Conservation (phyloP, 1,140 invertebrate genomes). For the Magallana gigas region DNA sequence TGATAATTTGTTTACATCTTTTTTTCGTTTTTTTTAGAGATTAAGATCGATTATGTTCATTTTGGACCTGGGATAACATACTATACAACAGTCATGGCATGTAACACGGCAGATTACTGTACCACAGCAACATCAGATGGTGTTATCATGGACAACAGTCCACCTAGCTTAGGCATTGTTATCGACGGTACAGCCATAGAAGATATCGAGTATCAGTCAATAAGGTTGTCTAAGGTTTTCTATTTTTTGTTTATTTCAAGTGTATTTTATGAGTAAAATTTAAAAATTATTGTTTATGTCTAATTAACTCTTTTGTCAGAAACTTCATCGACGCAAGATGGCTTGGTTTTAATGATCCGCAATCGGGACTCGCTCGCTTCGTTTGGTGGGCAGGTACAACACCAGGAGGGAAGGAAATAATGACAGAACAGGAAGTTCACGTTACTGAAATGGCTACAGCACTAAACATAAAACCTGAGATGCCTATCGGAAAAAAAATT, state of each 20-base stretch:
- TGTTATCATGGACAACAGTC: constrained; percentile 64
- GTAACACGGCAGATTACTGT: constrained; percentile 62
- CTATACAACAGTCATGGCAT: constrained; percentile 62
- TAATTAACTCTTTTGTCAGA: background rate
- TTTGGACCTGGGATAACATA: constrained; percentile 54
- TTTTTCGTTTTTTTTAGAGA: constrained; percentile 29
- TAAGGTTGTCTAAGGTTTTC: constrained; percentile 39
- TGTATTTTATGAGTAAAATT: no score
- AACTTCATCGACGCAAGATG: constrained; percentile 50
- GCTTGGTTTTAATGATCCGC: constrained; percentile 55
- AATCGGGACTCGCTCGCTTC: constrained; percentile 47
- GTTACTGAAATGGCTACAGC: constrained; percentile 30
- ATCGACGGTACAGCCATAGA: constrained; percentile 58
- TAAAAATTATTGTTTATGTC: no score
- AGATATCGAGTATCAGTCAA: constrained; percentile 60
- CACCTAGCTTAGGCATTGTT: constrained; percentile 60
- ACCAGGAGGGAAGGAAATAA: constrained; percentile 42
- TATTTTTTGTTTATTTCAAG: background rate
- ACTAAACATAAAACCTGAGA: background rate
- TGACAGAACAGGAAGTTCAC: constrained; percentile 5
- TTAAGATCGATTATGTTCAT: constrained; percentile 42
- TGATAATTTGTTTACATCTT: no score
- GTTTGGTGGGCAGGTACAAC: constrained; percentile 48
- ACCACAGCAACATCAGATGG: constrained; percentile 63
- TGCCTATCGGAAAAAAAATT: constrained; percentile 55